Percentiles rank a stretch among this genome's conserved stretches.
phyloP scores from a whole-genome alignment of 2,888 invertebrate species.

The Archaeoteleia sp. region DNA sequence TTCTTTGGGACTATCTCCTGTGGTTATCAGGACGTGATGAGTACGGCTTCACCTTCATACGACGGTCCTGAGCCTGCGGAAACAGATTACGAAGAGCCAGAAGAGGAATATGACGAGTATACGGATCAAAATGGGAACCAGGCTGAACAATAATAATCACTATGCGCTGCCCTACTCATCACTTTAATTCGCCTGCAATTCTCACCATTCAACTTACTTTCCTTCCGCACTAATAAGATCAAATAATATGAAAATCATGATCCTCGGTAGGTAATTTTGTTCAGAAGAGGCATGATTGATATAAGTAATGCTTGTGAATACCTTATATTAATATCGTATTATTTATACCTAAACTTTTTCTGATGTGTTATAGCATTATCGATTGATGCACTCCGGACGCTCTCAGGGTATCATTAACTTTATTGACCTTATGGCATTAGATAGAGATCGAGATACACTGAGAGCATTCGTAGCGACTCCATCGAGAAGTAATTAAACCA shows the following conservation, averaged over 20 bases:
- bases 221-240: constrained; percentile 56
- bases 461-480: too few relatives aligned
- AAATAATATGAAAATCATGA: constrained; percentile 47
- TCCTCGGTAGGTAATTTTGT: constrained; percentile 49
- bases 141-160: constrained; percentile 70
- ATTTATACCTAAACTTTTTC: too few relatives aligned
- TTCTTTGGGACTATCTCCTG: constrained; percentile 61
- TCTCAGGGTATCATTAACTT: too few relatives aligned
- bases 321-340: too few relatives aligned
- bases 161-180: constrained; percentile 64
- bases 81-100: constrained; percentile 78
- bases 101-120: constrained; percentile 78
- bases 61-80: constrained; percentile 78
- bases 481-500: too few relatives aligned
- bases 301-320: constrained; percentile 1
- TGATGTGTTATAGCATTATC: too few relatives aligned
- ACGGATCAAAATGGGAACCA: constrained; percentile 75
- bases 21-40: constrained; percentile 70
- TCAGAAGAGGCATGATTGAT: neutral
- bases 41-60: constrained; percentile 76
- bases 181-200: constrained; percentile 49
- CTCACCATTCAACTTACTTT: constrained; percentile 56
- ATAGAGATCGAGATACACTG: too few relatives aligned
- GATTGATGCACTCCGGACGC: too few relatives aligned
- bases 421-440: too few relatives aligned